A percentile compares a stretch with the other conserved stretches of the same genome.
Evolutionary conservation across 2,797 vertebrate genomes (phyloP).

Genomic region (Macropus fuliginosus): DNA sequence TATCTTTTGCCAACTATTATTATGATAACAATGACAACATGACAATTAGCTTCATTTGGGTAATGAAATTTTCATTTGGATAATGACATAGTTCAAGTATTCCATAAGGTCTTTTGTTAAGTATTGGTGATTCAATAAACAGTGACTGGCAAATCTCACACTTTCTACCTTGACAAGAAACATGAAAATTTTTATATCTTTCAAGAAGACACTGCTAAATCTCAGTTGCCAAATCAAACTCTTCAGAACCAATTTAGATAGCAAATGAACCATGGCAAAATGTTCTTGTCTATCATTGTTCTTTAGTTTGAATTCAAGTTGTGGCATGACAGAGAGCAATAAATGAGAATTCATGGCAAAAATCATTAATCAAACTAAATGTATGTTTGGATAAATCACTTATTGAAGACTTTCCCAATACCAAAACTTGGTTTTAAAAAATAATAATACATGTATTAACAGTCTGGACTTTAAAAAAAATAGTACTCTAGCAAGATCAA

Average conservation of each 20-base stretch:
- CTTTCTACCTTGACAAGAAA: slow-evolving; percentile 98
- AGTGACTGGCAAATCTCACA: slow-evolving; percentile 99
- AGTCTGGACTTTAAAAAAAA: slow-evolving; percentile 96
- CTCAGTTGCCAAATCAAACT: neutral
- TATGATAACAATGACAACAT: slow-evolving; percentile 99
- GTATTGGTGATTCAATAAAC: slow-evolving; percentile 99
- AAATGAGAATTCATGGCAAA: neutral
- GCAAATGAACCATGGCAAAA: neutral
- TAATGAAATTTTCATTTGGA: slow-evolving; percentile 96
- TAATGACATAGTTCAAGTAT: slow-evolving; percentile 97
- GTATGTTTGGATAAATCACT: neutral
- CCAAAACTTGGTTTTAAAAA: slow-evolving; percentile 4
- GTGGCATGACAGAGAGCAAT: neutral
- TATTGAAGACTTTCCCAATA: neutral
- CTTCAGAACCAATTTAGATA: neutral
- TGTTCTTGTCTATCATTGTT: neutral
- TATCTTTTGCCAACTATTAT: slow-evolving; percentile 98
- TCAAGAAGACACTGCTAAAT: slow-evolving; percentile 70
- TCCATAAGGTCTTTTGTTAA: slow-evolving; percentile 98
- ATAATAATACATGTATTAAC: slow-evolving; percentile 98
- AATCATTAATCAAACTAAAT: neutral
- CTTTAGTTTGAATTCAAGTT: neutral
- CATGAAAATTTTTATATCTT: slow-evolving; percentile 99
- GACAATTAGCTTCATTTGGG: slow-evolving; percentile 98
- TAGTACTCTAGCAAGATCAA: slow-evolving; percentile 96